A percentile compares a stretch with the other conserved stretches of the same genome.
These are phyloP conservation scores for Lates calcarifer DNA, from an alignment of 2,113 vertebrate genomes.

Conservation along the genomic window DNA sequence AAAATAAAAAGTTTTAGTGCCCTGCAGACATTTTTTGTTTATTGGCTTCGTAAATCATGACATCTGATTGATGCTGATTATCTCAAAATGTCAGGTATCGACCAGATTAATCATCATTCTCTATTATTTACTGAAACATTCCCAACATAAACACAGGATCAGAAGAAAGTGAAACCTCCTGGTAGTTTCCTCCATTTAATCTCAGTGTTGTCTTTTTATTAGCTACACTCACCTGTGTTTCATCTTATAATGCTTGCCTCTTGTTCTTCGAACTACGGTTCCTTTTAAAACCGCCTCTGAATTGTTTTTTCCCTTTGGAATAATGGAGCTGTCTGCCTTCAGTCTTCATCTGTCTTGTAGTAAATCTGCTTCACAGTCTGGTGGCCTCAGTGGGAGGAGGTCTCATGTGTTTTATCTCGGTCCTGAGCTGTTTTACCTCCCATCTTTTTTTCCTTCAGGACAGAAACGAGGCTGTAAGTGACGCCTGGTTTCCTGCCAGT, in stretches of 20 bases:
- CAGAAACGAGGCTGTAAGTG: constrained; percentile 47
- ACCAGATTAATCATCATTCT: not conserved
- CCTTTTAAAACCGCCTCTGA: not conserved
- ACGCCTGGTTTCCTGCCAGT: constrained; percentile 52
- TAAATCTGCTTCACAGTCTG: constrained; percentile 16
- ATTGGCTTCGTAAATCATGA: no score
- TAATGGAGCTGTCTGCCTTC: constrained; percentile 1
- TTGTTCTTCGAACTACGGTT: not conserved
- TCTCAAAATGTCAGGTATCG: no score
- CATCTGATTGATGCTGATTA: no score
- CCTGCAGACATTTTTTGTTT: no score
- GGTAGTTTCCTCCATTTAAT: constrained; percentile 22
- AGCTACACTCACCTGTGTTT: not conserved
- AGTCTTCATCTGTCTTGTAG: not conserved
- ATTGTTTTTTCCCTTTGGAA: not conserved
- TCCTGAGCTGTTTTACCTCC: constrained; percentile 42
- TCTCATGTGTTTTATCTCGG: constrained; percentile 18
- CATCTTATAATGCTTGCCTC: no score
- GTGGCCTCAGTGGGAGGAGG: constrained; percentile 7
- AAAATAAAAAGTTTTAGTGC: no score
- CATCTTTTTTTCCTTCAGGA: constrained; percentile 33
- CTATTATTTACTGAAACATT: not conserved
- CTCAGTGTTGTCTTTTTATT: not conserved
- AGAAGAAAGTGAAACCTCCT: not conserved
- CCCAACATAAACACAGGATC: no score